Percentiles rank a stretch among this genome's conserved stretches.
phyloP scores from a whole-genome alignment of 2,113 vertebrate genomes.

The Tachycineta bicolor region DNA sequence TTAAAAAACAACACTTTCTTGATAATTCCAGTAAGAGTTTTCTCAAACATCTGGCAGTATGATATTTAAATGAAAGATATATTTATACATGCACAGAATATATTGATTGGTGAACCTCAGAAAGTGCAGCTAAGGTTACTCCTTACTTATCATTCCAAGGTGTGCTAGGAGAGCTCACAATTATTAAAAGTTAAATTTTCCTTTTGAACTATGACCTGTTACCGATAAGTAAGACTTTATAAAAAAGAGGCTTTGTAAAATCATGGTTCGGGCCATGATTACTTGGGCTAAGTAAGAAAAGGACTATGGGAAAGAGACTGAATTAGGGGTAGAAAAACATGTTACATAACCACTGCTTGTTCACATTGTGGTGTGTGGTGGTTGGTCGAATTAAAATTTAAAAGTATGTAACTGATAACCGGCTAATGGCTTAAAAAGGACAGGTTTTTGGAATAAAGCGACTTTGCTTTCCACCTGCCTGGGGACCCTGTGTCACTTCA shows the following conservation, averaged over 20 bases:
- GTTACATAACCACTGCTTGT: fast-evolving
- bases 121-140: not conserved
- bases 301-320: not conserved
- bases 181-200: not conserved
- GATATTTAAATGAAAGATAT: not conserved
- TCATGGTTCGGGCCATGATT: not conserved
- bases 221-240: not conserved
- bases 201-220: not conserved
- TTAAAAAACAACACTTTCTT: not conserved
- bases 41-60: not conserved
- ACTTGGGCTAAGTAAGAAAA: not conserved
- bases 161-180: not conserved
- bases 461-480: not conserved
- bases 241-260: not conserved
- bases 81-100: not conserved
- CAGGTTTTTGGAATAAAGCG: not conserved
- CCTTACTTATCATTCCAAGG: not conserved
- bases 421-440: fast-evolving
- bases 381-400: not conserved
- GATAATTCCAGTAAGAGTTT: not conserved
- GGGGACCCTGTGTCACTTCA: not conserved
- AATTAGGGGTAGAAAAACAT: not conserved
- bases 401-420: not conserved
- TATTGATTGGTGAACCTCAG: not conserved
- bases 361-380: fast-evolving